phyloP scores from a whole-genome alignment of 1,140 invertebrate genomes.

The Nasonia giraulti region DNA sequence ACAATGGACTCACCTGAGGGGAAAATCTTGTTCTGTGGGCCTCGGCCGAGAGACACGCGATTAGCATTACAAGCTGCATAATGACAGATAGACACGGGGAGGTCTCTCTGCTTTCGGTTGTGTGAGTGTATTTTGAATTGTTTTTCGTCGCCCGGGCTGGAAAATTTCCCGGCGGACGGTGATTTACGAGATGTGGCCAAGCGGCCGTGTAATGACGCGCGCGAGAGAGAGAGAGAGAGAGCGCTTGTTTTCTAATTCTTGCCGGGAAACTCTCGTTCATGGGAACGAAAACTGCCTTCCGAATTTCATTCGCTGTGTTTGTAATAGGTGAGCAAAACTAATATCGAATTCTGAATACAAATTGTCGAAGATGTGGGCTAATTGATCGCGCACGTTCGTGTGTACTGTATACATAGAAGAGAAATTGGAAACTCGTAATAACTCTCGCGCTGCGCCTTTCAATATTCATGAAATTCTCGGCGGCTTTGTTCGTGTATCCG shows the following conservation, averaged over 20 bases:
- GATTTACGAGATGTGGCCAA: not conserved
- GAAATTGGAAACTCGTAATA: not conserved
- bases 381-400: not conserved
- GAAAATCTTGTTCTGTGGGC: not conserved
- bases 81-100: not conserved
- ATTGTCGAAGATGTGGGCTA: not conserved
- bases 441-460: not conserved
- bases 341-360: not conserved
- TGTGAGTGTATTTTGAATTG: not conserved
- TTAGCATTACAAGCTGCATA: slow-evolving; percentile 21
- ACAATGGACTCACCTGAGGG: not conserved
- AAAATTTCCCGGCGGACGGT: not conserved
- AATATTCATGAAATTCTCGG: not conserved
- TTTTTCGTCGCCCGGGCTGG: not conserved
- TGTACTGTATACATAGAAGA: not conserved
- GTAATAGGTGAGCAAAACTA: too few species aligned
- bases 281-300: not conserved
- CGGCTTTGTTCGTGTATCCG: not conserved
- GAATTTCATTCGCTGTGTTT: not conserved
- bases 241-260: not conserved
- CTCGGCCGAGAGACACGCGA: not conserved
- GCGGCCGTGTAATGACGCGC: not conserved
- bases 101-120: not conserved
- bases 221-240: not conserved
- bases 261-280: not conserved